Evolutionary conservation across 2,888 invertebrate genomes (phyloP).

Genomic region (Ophion obscuratus): DNA sequence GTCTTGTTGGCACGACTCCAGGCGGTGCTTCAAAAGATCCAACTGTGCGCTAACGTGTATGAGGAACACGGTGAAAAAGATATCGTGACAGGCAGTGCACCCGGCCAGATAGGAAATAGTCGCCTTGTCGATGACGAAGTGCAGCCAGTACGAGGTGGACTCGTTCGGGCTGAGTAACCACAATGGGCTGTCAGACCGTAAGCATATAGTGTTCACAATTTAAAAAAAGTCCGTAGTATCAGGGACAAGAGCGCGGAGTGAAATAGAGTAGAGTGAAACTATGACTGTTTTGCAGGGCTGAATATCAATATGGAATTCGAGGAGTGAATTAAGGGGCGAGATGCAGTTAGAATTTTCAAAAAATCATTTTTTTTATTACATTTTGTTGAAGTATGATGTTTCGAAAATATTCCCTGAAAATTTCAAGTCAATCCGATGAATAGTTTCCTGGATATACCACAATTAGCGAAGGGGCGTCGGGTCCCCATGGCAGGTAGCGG

Average conservation of each 20-base stretch:
- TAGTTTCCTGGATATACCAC: too few species aligned
- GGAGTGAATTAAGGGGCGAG: not conserved
- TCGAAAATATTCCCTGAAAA: too few species aligned
- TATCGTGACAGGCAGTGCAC: conserved; percentile 60
- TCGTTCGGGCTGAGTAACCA: conserved; percentile 45
- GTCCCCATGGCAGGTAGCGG: too few species aligned
- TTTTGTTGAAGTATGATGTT: too few species aligned
- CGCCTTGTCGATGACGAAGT: conserved; percentile 55
- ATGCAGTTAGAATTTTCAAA: too few species aligned
- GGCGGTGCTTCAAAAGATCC: conserved; percentile 59
- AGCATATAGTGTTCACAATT: not conserved
- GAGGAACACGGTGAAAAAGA: conserved; percentile 62
- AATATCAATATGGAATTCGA: not conserved
- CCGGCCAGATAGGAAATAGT: conserved; percentile 56
- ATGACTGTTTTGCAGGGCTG: too few species aligned
- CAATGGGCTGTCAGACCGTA: conserved; percentile 44
- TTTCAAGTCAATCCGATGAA: too few species aligned
- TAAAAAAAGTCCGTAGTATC: too few species aligned
- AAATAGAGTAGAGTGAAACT: too few species aligned
- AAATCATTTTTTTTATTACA: too few species aligned
- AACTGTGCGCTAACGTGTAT: conserved; percentile 63
- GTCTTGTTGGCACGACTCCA: conserved; percentile 50
- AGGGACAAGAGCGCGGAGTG: too few species aligned
- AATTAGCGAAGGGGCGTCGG: too few species aligned
- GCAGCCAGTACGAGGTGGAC: conserved; percentile 47